Base-by-base conservation (phyloP, 2,797 vertebrate species). In the Graptemys geographica region DNA sequence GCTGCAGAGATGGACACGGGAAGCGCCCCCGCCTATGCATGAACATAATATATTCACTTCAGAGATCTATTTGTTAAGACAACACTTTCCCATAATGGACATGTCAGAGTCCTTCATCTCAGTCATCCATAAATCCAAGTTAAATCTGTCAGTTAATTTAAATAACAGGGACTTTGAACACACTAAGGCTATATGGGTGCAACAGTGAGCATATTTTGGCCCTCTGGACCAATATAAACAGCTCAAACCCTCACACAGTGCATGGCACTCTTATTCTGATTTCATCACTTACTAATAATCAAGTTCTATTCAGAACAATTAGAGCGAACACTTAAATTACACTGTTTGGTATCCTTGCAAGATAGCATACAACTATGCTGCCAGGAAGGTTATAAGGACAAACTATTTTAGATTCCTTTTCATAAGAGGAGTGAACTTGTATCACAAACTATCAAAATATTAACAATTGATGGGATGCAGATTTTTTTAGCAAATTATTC, bases 221-320 rank as follows among this genome's bases (percentile, higher is more conserved):
- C 55, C 25, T 21, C 86, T 79, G 80, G 19, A 78, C 83, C 5
- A 79, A 9, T 11, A 8, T 86, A 69, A 57, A 1, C 11, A 84
- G 80, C 62, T 16, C 18, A n/a, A 19, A 69, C 18, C 16, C 18
- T 69, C 62, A 37, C 62, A 69, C 2, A 10, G 62, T 9, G 62
- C 33, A 65, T n/a, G 62, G n/a, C 15, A 9, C 16, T 18, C 94
- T 93, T 86, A 84, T 94, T 95, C 93, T 90, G 91, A 90, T 95
- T 94, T 85, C 72, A 69, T 55, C 76, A 76, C 53, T 72, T 80
- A 37, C 79, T 95, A 84, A 69, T 95, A 97, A 96, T 96, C 94
- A 92, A 37, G 37, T 85, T 95, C 94, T 96, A 88, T 93, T 96
- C 93, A 94, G 31, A 94, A 93, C 90, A 97, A 95, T 92, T 94